Evolutionary conservation across 1,140 invertebrate species (phyloP), one percentile per base, ranked within the genome.

Genomic region (Drosophila nikananu): DNA sequence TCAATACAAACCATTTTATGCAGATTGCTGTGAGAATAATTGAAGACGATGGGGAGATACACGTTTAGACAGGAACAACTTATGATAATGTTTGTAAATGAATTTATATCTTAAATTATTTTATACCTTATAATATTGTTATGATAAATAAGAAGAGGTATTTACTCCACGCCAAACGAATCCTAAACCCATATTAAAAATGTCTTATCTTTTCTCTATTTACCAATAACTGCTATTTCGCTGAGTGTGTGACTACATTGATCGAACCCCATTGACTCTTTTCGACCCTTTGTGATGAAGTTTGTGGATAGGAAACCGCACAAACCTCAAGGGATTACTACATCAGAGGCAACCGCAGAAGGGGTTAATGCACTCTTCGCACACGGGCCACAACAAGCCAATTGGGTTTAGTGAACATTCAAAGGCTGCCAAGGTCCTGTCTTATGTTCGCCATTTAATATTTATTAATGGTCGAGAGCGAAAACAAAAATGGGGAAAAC

Each of bases 391-490:
- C 66, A 49, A 32, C 66, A 59, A 61, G 48, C 39, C 64, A 52
- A 67, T 49, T 58, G 67, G 70, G 44, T n/a, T 73, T 51, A 41
- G 35, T 71, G 42, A 37, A 67, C 46, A 59, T 49, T 63, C 46
- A 44, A 51, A 62, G 65, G 55, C 42, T 73, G 72, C 62, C 46
- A 52, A 44, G 42, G 58, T 66, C 67, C 52, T 75, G 62, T 78
- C 73, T 65, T 60, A 59, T 65, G 60, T 25, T 72, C 44, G 60
- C 58, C 74, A 65, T 74, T 81, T 83, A 81, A 89, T 89, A 89
- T 87, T 81, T 83, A 87, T 84, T 87, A 83, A 87, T 83, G 83
- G 80, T 49, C 49, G 32, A 42, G 17, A 46, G 63, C 30, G 52
- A 60, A 46, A 52, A 59, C 17, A 58, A 67, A 64, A 66, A 52